Conservation (phyloP, 2,888 invertebrate species). For the Listrodromus nycthemerus region DNA sequence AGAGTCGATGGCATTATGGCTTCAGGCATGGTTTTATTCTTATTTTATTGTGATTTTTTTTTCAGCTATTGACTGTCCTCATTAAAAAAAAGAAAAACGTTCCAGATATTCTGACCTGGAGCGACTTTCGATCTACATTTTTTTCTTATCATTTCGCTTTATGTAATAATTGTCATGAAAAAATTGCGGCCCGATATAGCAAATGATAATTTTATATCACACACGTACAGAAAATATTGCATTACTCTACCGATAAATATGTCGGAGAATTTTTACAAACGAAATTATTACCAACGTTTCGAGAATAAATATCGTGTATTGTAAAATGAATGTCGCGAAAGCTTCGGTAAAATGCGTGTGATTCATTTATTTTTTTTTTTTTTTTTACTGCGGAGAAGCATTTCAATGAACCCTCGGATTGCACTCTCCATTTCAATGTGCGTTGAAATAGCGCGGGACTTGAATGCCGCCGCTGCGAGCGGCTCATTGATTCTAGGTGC, state of each 20-base stretch:
- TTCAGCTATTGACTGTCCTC: background rate
- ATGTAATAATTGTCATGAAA: background rate
- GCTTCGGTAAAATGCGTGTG: conserved; percentile 23
- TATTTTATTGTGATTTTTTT: background rate
- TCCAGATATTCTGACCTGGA: background rate
- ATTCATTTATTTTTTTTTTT: conserved; percentile 19
- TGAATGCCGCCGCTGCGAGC: conserved; percentile 2
- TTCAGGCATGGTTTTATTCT: background rate
- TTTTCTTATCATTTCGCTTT: no score
- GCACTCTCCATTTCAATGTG: conserved; percentile 51
- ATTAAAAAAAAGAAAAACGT: background rate
- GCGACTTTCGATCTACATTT: no score
- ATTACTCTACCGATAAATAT: background rate
- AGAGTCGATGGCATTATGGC: background rate
- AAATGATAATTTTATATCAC: background rate
- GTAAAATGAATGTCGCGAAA: background rate
- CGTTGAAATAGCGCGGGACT: conserved; percentile 19
- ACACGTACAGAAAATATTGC: background rate
- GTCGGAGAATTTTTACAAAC: background rate
- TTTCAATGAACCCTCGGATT: conserved; percentile 35
- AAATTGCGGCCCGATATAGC: background rate
- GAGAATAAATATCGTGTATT: background rate
- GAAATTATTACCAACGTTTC: background rate
- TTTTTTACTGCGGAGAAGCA: conserved; percentile 2
- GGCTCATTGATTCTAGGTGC: conserved; percentile 7